Evolutionary conservation across 2,113 vertebrate species (phyloP), one percentile per base, ranked within the genome.

Genomic region (Mobula hypostoma): DNA sequence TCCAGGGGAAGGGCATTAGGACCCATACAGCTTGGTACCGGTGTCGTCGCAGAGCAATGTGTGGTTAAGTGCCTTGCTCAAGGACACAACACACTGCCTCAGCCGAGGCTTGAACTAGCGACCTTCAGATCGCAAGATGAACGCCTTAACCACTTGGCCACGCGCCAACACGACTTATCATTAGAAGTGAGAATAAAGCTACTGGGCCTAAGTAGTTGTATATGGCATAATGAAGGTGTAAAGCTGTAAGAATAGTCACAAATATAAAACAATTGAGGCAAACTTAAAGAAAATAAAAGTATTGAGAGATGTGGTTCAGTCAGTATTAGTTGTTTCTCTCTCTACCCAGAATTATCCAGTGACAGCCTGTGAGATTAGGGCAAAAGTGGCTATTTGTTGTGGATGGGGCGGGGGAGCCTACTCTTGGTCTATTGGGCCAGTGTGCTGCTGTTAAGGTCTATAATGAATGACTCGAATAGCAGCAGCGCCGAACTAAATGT

Each of bases 401-500:
- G 80, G 2, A 32, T 91, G 5, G 56, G 48, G 48, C 48, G 3
- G 48, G 48, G 48, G 0, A 21, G 70, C 5, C 0, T 0, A 40
- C 63, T 93, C 85, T 85, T 66, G 0, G 2, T 63, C 12, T 94
- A 93, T 94, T 74, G 85, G 94, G 94, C 83, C 94, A 82, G n/a
- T 36, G 78, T 92, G 6, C 91, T 94, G 80, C 21, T 77, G 79
- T 15, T 94, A 85, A 27, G 48, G 0, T 80, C 2, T 0, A 15
- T 88, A 94, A 40, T 94, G 94, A 61, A 90, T 58, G 78, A 94
- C 66, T 70, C 36, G 7, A 1, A 76, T 85, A 29, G 32, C 0
- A 94, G n/a, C 29, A 92, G 94, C 94, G 90, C 95, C 79, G 0
- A 74, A 40, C 94, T 9, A 94, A 94, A 63, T 48, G 72, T 94